phyloP scores from a whole-genome alignment of 2,888 invertebrate species.

The Agriopis aurantiaria region DNA sequence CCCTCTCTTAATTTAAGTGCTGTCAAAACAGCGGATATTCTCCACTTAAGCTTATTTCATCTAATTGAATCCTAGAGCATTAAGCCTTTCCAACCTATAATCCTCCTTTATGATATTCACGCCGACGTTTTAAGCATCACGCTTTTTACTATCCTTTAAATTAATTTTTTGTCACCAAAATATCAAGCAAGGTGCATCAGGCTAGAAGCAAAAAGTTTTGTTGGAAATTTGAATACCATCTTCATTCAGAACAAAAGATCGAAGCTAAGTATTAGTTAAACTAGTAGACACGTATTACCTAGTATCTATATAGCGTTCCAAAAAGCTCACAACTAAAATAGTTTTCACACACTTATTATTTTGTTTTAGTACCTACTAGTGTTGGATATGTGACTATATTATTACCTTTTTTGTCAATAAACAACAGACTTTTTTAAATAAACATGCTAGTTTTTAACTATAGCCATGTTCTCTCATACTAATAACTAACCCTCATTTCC shows the following conservation, averaged over 20 bases:
- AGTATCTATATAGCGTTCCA: too few relatives aligned
- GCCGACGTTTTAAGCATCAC: conserved; percentile 76
- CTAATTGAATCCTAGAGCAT: conserved; percentile 84
- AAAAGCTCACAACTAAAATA: neutral
- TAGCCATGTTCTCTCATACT: conserved; percentile 15
- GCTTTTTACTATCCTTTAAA: conserved; percentile 68
- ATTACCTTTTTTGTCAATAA: conserved; percentile 9
- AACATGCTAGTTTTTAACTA: conserved; percentile 14
- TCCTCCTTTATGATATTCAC: conserved; percentile 81
- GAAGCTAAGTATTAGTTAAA: neutral
- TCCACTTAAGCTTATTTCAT: conserved; percentile 84
- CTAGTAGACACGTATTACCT: too few relatives aligned
- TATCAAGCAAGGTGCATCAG: conserved; percentile 62
- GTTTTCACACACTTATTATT: conserved; percentile 12
- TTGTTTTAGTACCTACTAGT: neutral
- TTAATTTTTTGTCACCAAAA: conserved; percentile 69
- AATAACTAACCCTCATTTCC: conserved; percentile 30
- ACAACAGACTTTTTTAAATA: neutral
- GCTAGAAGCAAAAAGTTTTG: conserved; percentile 34
- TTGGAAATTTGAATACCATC: conserved; percentile 14
- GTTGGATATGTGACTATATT: neutral
- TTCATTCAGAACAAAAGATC: neutral
- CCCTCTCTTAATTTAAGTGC: conserved; percentile 77
- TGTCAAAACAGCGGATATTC: conserved; percentile 84
- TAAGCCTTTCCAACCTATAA: conserved; percentile 78